These are phyloP conservation scores for Lasaia peninsularis DNA, from an alignment of 1,140 invertebrate genomes.

Conservation along the genomic window DNA sequence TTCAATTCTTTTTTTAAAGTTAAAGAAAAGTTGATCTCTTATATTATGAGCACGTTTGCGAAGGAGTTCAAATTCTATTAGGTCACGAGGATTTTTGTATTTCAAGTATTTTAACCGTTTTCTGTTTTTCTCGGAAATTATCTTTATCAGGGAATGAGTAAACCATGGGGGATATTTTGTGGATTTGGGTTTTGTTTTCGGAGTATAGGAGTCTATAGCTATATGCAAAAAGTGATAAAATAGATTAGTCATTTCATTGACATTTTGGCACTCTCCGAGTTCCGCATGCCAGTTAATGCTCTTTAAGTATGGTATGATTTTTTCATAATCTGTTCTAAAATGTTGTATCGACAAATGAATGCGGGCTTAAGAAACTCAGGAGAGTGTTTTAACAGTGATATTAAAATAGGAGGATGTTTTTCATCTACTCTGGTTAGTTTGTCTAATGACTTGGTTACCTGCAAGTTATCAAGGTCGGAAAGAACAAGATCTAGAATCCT, in stretches of 20 bases:
- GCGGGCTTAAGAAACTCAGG: not conserved
- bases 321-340: slow-evolving; percentile 15
- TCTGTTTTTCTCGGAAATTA: slow-evolving; percentile 13
- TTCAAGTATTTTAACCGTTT: slow-evolving; percentile 12
- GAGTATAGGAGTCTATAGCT: not conserved
- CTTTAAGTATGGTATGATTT: not conserved
- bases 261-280: not conserved
- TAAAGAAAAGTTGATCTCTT: not conserved
- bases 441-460: not conserved
- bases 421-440: not conserved
- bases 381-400: not conserved
- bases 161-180: slow-evolving; percentile 15
- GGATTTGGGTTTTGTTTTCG: slow-evolving; percentile 1
- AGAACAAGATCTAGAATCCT: slow-evolving; percentile 17
- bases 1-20: not conserved
- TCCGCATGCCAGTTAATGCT: slow-evolving; percentile 1
- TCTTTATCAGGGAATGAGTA: not conserved
- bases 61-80: slow-evolving; percentile 16
- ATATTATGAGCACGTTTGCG: slow-evolving; percentile 11
- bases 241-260: slow-evolving; percentile 15
- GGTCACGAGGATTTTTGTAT: slow-evolving; percentile 15
- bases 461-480: not conserved
- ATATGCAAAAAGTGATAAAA: slow-evolving; percentile 5
- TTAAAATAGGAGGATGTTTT: not conserved
- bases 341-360: not conserved